Conservation (phyloP, 2,888 invertebrate genomes). For the Agrochola lota region DNA sequence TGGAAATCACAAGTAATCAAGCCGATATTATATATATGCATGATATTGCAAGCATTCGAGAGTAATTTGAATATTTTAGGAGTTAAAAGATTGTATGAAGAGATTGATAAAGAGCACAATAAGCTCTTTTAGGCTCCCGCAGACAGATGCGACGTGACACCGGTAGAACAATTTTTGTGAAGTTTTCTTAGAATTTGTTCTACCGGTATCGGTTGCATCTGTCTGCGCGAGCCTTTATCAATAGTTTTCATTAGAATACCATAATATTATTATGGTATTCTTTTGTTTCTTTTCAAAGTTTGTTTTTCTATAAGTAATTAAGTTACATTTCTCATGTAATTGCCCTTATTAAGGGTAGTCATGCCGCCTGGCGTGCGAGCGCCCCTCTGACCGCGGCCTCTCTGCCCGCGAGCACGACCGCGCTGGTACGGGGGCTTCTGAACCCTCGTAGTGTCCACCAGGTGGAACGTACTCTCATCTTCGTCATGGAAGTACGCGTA, state of each 20-base stretch:
- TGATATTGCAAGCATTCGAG: not conserved
- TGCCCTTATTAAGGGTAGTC: conserved; percentile 95
- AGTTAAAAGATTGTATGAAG: not conserved
- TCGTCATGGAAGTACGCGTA: conserved; percentile 99
- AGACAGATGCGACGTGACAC: too few relatives aligned
- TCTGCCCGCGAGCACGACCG: conserved; percentile 95
- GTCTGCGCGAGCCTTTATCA: too few relatives aligned
- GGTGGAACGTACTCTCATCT: conserved; percentile 99
- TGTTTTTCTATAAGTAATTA: not conserved
- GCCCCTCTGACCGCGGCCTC: conserved; percentile 93
- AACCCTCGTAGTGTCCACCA: conserved; percentile 98
- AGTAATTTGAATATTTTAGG: not conserved
- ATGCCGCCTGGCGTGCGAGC: conserved; percentile 93
- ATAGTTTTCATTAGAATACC: too few relatives aligned
- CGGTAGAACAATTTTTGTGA: too few relatives aligned
- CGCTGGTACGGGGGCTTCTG: conserved; percentile 98
- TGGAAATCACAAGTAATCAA: not conserved
- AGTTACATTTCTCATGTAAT: conserved; percentile 59
- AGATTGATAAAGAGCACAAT: not conserved
- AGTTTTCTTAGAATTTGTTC: too few relatives aligned
- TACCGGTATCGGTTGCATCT: too few relatives aligned
- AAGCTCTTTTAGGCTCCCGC: too few relatives aligned
- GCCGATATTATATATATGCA: too few relatives aligned
- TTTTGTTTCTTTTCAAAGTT: not conserved
- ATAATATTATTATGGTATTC: not conserved